These are phyloP conservation scores for Sebastes taczanowskii DNA, from an alignment of 2,797 vertebrate genomes.

Conservation along the genomic window DNA sequence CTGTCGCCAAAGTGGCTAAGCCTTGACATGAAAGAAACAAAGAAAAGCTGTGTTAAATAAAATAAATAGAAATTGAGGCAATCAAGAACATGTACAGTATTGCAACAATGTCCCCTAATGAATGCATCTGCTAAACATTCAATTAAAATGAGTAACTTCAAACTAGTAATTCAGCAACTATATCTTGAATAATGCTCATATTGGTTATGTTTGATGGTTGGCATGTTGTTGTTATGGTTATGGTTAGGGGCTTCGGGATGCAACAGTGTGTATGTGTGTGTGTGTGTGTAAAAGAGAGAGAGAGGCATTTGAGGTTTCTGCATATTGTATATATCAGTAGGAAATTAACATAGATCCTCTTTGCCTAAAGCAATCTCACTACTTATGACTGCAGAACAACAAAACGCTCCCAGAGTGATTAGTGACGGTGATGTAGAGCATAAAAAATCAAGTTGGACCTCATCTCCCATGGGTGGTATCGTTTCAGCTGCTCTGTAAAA, in stretches of 20 bases:
- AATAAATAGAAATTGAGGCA: too few relatives aligned
- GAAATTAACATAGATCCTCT: conserved; percentile 6
- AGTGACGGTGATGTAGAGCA: not conserved
- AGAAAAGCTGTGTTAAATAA: not conserved
- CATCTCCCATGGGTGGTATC: not conserved
- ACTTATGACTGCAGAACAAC: not conserved
- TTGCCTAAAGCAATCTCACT: conserved; percentile 1
- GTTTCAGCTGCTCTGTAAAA: conserved; percentile 13
- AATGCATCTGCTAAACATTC: too few relatives aligned
- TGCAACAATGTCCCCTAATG: too few relatives aligned
- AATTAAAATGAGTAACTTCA: too few relatives aligned
- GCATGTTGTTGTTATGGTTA: not conserved
- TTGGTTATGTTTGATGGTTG: not conserved
- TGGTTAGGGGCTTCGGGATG: not conserved
- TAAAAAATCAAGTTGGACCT: conserved; percentile 1
- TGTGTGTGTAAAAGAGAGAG: not conserved
- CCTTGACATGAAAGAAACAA: not conserved
- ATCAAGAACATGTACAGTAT: too few relatives aligned
- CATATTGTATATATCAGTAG: not conserved
- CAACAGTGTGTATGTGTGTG: not conserved
- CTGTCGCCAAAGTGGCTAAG: not conserved
- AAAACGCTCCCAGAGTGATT: conserved; percentile 14
- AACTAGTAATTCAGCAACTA: not conserved
- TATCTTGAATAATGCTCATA: not conserved
- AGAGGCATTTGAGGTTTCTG: not conserved